Percentiles rank a stretch among this genome's conserved stretches.
These are phyloP conservation scores for Mormyrus iriodes DNA, from an alignment of 2,113 vertebrate species.

Conservation along the genomic window DNA sequence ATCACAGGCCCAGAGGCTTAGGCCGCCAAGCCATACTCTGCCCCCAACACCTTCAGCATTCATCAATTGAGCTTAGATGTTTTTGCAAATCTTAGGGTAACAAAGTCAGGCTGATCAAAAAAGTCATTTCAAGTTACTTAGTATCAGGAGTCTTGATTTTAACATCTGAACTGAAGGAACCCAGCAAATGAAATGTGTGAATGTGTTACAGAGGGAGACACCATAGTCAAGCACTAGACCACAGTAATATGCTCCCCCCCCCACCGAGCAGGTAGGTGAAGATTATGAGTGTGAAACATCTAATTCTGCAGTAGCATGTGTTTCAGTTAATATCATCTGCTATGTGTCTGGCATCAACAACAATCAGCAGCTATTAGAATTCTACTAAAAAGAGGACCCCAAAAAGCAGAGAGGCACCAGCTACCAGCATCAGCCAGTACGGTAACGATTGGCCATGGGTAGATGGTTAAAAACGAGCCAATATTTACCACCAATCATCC, in stretches of 20 bases:
- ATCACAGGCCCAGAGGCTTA: no score
- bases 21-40: no score
- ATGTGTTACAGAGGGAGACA: no score
- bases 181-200: not conserved
- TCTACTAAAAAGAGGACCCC: not conserved
- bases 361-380: not conserved
- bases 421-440: not conserved
- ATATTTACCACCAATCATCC: not conserved
- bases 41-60: not conserved
- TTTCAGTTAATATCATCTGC: not conserved
- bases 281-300: not conserved
- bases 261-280: not conserved
- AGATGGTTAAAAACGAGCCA: not conserved
- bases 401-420: not conserved
- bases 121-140: not conserved
- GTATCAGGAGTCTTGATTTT: not conserved
- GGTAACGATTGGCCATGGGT: not conserved
- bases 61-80: not conserved
- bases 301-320: not conserved
- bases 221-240: not conserved
- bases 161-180: not conserved
- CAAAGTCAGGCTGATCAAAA: not conserved
- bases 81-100: not conserved
- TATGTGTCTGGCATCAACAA: not conserved
- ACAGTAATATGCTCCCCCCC: not conserved